Evolutionary conservation across 2,113 vertebrate species (phyloP).

Genomic region (Megaceryle torquata): DNA sequence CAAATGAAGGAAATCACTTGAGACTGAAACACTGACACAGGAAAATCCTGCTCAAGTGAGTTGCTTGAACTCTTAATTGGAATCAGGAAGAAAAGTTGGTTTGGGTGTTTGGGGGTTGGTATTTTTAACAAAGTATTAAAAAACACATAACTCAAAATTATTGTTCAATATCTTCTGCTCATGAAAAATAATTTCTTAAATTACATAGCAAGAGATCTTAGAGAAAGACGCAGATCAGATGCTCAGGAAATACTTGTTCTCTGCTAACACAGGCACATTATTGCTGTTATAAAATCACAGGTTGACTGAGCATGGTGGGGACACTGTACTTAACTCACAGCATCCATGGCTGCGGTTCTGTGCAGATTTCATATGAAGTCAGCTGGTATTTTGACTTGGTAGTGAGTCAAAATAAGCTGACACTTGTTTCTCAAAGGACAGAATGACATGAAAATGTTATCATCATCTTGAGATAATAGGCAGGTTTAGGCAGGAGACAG

Average conservation of each 20-base stretch:
- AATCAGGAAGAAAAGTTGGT: neutral
- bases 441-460: neutral
- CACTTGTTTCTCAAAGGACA: neutral
- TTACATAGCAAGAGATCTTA: neutral
- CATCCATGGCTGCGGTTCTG: neutral
- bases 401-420: neutral
- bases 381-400: neutral
- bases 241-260: neutral
- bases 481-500: neutral
- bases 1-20: neutral
- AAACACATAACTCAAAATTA: neutral
- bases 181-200: neutral
- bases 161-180: neutral
- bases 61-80: neutral
- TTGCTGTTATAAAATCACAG: neutral
- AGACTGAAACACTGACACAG: neutral
- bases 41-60: neutral
- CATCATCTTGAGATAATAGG: neutral
- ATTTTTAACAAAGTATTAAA: neutral
- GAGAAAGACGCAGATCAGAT: neutral
- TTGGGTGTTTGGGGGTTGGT: neutral
- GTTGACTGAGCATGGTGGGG: neutral
- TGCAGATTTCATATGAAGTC: neutral
- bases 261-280: fast-evolving
- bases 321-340: neutral